A percentile compares a stretch with the other conserved stretches of the same genome.
Conservation (phyloP, 1,140 invertebrate genomes). For the Pseudomyrmex concolor region DNA sequence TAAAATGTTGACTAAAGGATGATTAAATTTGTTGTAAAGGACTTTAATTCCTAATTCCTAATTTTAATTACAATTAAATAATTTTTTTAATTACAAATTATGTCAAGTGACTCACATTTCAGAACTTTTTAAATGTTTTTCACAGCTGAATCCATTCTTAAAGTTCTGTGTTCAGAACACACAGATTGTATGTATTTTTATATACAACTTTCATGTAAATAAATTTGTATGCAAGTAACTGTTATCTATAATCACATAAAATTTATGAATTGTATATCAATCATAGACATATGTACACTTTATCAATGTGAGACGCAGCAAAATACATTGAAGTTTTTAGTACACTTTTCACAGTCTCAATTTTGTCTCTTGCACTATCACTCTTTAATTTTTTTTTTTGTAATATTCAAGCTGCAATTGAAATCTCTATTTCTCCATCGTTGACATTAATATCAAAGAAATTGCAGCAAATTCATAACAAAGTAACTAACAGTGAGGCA, state of each 20-base stretch:
- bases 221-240: not conserved
- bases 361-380: constrained; percentile 41
- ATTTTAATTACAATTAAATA: no score
- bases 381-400: constrained; percentile 19
- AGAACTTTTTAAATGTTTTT: not conserved
- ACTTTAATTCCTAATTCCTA: no score
- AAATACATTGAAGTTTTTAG: constrained; percentile 56
- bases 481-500: constrained; percentile 42
- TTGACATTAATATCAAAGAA: constrained; percentile 71
- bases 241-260: not conserved
- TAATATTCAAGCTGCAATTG: constrained; percentile 61
- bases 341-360: constrained; percentile 57
- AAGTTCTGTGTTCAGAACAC: not conserved
- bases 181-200: not conserved
- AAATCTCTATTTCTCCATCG: constrained; percentile 45
- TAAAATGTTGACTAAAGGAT: no score
- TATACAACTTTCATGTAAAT: constrained; percentile 2
- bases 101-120: not conserved
- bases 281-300: constrained; percentile 4
- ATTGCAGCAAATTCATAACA: constrained; percentile 51
- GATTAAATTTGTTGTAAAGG: no score
- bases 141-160: not conserved
- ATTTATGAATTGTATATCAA: not conserved
- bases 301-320: constrained; percentile 44
- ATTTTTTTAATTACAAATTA: no score